Evolutionary conservation across 92 coral and sea anemone genomes (phyloP), one percentile per base, ranked within the genome.

Genomic region (Parazoanthus darwini): DNA sequence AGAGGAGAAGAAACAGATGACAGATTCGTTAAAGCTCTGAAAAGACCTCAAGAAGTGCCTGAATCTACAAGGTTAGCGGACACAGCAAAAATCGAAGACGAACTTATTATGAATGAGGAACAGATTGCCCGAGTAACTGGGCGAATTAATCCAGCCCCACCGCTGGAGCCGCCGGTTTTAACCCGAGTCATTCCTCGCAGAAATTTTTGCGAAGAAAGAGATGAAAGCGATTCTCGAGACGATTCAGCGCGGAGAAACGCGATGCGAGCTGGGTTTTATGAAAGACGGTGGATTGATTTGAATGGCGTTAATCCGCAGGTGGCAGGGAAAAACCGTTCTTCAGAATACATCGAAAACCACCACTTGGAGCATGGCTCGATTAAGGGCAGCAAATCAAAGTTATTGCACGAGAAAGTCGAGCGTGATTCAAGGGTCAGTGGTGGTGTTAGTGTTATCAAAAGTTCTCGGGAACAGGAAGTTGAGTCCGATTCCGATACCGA

Each of bases 51-150:
- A 59, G 85, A 88, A 51, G 82, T 86, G 26, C 85, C 89, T 46
- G 82, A 81, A 80, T 98, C 95, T 42, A 91, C 96, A 37, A 89
- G 98, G 70, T 91, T 97, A 78, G 99, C 97, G 63, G 99, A 97
- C 78, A 97, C 97, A 48, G 99, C 95, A 13, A 93, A 96, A 82
- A 95, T 97, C 79, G 99, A 97, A 85, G 98, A 97, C 86, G 95
- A 92, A 70, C 89, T 94, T 79, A 93, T 97, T 65, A 94, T 97
- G 94, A 95, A 93, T 74, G 98, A 94, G 67, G 99, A 97, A 80
- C 98, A 97, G 75, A 94, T 97, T 65, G 97, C 98, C 46, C 95
- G 94, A 59, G 99, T 92, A 6, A 79, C 94, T 74, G 88, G 88
- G 29, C 86, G 89, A n/a, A 86, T 87, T 70, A 88, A 88, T 26